Evolutionary conservation across 2,113 vertebrate genomes (phyloP).

Genomic region (Ondatra zibethicus): DNA sequence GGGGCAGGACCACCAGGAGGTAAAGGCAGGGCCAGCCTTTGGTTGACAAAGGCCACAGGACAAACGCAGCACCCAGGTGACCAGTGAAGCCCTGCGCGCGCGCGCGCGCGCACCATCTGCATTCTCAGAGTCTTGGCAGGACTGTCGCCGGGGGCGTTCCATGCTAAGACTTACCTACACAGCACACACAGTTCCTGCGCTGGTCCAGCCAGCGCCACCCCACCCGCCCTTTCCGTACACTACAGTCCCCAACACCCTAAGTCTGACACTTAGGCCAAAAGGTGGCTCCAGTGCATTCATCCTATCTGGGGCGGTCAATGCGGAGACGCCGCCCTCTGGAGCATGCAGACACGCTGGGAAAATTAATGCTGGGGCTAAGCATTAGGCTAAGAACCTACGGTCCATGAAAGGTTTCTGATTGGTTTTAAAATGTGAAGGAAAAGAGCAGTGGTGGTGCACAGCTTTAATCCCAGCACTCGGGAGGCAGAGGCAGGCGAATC

Average conservation of each 20-base stretch:
- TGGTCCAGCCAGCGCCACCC: not conserved
- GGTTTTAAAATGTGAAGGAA: not conserved
- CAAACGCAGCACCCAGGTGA: not conserved
- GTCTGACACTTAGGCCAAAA: not conserved
- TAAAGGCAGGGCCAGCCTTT: constrained; percentile 9
- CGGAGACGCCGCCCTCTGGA: not conserved
- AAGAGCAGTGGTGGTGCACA: too few relatives aligned
- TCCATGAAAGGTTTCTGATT: not conserved
- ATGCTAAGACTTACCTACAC: not conserved
- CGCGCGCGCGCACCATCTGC: too few relatives aligned
- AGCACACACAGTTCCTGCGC: rapidly evolving
- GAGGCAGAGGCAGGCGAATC: too few relatives aligned
- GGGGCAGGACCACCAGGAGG: not conserved
- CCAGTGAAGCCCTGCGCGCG: not conserved
- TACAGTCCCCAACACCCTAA: not conserved
- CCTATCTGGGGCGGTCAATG: not conserved
- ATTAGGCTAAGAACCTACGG: not conserved
- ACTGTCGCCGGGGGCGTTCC: too few relatives aligned
- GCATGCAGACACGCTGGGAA: not conserved
- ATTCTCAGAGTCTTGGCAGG: not conserved
- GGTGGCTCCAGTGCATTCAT: not conserved
- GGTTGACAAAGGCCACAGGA: constrained; percentile 64
- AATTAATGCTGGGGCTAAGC: not conserved
- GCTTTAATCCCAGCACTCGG: too few relatives aligned
- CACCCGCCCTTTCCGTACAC: rapidly evolving